Percentiles rank a stretch among this genome's conserved stretches.
phyloP scores from a whole-genome alignment of 2,888 invertebrate genomes.

The Dilophus febrilis region DNA sequence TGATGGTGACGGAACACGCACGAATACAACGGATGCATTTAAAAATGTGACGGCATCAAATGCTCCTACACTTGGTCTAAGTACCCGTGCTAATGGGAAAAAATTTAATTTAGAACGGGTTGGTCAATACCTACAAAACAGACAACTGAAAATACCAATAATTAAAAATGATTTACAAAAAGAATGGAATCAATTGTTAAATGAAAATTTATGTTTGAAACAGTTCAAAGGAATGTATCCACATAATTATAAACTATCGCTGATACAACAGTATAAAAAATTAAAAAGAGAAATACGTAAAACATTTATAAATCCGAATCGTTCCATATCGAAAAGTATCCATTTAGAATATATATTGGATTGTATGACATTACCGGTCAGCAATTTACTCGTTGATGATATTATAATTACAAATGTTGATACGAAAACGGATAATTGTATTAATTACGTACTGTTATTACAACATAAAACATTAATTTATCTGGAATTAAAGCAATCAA shows the following conservation, averaged over 20 bases:
- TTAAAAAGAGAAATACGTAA: conserved; percentile 46
- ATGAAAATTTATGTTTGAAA: conserved; percentile 52
- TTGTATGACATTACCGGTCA: too few relatives aligned
- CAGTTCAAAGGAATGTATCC: conserved; percentile 57
- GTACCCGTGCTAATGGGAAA: too few relatives aligned
- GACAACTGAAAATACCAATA: conserved; percentile 45
- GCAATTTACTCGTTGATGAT: too few relatives aligned
- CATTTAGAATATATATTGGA: too few relatives aligned
- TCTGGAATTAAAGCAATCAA: conserved; percentile 22
- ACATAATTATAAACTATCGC: conserved; percentile 55
- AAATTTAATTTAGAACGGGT: conserved; percentile 74
- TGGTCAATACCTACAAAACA: conserved; percentile 75
- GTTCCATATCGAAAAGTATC: too few relatives aligned
- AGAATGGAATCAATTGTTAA: conserved; percentile 59
- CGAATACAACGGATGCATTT: too few relatives aligned
- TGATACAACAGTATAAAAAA: conserved; percentile 63
- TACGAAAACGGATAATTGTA: conserved; percentile 9
- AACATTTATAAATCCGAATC: too few relatives aligned
- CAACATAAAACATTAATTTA: conserved; percentile 20
- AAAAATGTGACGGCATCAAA: too few relatives aligned
- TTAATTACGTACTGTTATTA: too few relatives aligned
- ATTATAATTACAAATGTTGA: conserved; percentile 17
- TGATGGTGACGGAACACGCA: too few relatives aligned
- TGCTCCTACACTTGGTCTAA: too few relatives aligned
- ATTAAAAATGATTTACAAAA: conserved; percentile 41